Evolutionary conservation across 1,140 invertebrate genomes (phyloP), one percentile per base, ranked within the genome.

Genomic region (Drosophila truncata): DNA sequence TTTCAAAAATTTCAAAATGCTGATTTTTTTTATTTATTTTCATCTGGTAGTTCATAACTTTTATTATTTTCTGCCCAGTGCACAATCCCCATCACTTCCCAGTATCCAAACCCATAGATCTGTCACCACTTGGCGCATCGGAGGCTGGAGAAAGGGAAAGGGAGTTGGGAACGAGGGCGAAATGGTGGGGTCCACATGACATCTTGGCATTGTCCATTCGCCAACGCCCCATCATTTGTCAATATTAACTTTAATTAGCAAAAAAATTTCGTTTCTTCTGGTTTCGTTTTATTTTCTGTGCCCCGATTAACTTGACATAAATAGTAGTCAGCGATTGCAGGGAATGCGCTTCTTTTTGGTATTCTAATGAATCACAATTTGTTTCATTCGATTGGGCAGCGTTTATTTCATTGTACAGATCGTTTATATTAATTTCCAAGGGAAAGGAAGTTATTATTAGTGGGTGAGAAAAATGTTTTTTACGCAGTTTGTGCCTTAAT

Each of bases 241-340:
- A 88, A 85, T 88, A 88, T 88, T 90, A 88, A 88, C 62, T 88
- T 88, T 88, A 88, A 88, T 88, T 88, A 85, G 85, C 85, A 69
- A 90, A 83, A 71, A 54, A 71, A 54, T 60, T 62, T 44, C 29
- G 23, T 11, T 31, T 29, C 54, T 55, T 57, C 13, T 74, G 47
- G 57, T 23, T 54, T 37, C 44, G 46, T 37, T 50, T 52, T 33
- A 42, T 33, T n/a, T 69, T 66, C 46, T 42, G 29, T 25, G 35
- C 37, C 37, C 29, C 66, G 66, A 54, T 70, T 70, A 70, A 70
- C 62, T 67, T 70, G 66, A 70, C 66, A 70, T 1, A 50, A 50
- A 50, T 70, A 70, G 66, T 67, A 70, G 66, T 70, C 18, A 13
- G 47, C 60, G 33, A 54, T 63, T 63, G 60, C 62, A 57, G 57